phyloP scores from a whole-genome alignment of 2,113 vertebrate genomes.

The Megalops atlanticus region DNA sequence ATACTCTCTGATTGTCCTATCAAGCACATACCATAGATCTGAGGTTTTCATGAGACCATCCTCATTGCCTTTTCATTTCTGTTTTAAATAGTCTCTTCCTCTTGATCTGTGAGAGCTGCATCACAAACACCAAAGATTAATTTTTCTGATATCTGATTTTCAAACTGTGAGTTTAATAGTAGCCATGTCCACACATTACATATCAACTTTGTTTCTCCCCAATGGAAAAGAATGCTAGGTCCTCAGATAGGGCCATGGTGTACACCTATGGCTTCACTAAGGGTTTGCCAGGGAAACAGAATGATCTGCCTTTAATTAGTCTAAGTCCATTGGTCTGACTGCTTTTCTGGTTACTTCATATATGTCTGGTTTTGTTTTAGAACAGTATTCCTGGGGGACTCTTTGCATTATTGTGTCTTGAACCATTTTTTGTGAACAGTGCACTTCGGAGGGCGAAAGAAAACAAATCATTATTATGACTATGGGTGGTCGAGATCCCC shows the following conservation, averaged over 20 bases:
- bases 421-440: slow-evolving; percentile 19
- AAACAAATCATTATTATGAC: slow-evolving; percentile 37
- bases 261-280: too few relatives aligned
- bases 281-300: background rate
- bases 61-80: background rate
- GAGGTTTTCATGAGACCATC: background rate
- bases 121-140: background rate
- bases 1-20: background rate
- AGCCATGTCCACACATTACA: background rate
- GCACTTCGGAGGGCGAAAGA: slow-evolving; percentile 21
- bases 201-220: background rate
- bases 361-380: background rate
- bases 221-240: too few relatives aligned
- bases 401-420: background rate
- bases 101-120: background rate
- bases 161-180: background rate
- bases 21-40: background rate
- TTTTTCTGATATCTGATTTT: background rate
- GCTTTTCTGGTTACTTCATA: background rate
- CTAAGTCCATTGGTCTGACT: background rate
- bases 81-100: background rate
- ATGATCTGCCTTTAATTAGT: background rate
- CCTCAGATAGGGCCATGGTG: too few relatives aligned
- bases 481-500: slow-evolving; percentile 13
- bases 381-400: slow-evolving; percentile 21